Base-by-base conservation (phyloP, 2,888 invertebrate genomes). In the Andrena chrysosceles region DNA sequence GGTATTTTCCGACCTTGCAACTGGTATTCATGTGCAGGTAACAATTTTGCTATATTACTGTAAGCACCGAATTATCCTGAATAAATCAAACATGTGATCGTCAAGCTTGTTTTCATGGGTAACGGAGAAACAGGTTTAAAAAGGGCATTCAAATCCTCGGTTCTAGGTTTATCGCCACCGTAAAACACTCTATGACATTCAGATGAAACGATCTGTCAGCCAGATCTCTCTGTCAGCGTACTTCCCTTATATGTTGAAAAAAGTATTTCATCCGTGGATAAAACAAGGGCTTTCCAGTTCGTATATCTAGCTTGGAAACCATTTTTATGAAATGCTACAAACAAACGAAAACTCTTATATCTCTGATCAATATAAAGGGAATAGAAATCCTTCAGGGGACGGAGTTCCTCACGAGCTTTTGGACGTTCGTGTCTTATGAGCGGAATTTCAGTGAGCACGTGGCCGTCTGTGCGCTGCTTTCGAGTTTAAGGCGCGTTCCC, bases 401-500 rank as follows among this genome's bases (percentile, higher is more conserved):
- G 1, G 8, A 35, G 31, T 48, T 52, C 31, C 64, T 48, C 62
- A 66, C n/a, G 48, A 63, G 78, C 63, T 67, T 67, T 60, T 26
- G 70, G n/a, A 16, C 52, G 23, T 48, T 54, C 42, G 52, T 67
- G 62, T 63, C 48, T 67, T 42, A 3, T 29, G n/a, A 8, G 29
- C 8, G 68, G 72, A 72, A 72, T 63, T 52, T 63, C 79, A 42
- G 33, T 29, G 29, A 23, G 26, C 48, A 35, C 70, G 23, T 16
- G 35, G 54, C 49, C 42, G 59, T 54, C 26, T 56, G 35, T 68
- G 33, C 20, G 29, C 63, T 35, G 48, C 60, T 67, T 62, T 33
- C 29, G 72, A 52, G 56, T 67, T 54, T 56, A 64, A 56, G 76
- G 59, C 35, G 49, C 31, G 35, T 35, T 81, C 72, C 71, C 84